Conservation (phyloP, 2,113 vertebrate genomes). For the Nyctibius bracteatus region DNA sequence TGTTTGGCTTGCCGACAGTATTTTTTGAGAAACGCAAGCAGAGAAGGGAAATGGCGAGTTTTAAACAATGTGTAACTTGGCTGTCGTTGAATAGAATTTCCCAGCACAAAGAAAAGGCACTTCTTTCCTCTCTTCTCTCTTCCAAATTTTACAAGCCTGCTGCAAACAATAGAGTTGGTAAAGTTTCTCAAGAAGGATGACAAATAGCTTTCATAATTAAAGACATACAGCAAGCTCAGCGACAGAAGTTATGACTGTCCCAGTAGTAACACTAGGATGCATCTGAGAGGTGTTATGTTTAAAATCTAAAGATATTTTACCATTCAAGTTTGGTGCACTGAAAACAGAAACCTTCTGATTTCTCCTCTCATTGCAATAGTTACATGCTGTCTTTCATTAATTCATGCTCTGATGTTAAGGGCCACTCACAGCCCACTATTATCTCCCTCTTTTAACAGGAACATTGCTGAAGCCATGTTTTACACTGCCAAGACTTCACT, state of each 20-base stretch:
- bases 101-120: not conserved
- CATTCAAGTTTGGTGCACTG: not conserved
- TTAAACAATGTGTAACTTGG: not conserved
- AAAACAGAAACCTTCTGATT: not conserved
- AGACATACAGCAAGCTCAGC: not conserved
- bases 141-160: not conserved
- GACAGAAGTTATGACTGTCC: not conserved
- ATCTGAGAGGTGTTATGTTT: fast-evolving
- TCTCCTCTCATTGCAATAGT: not conserved
- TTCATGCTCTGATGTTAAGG: not conserved
- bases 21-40: not conserved
- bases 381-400: not conserved
- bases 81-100: not conserved
- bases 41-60: not conserved
- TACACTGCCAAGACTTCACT: not conserved
- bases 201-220: not conserved
- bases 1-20: not conserved
- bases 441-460: not conserved
- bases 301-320: not conserved
- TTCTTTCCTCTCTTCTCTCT: not conserved
- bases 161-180: not conserved
- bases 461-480: not conserved
- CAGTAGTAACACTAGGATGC: not conserved
- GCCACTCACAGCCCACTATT: not conserved
- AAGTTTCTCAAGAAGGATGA: not conserved